Evolutionary conservation across 1,140 invertebrate species (phyloP).

Genomic region (Drosophila ananassae): DNA sequence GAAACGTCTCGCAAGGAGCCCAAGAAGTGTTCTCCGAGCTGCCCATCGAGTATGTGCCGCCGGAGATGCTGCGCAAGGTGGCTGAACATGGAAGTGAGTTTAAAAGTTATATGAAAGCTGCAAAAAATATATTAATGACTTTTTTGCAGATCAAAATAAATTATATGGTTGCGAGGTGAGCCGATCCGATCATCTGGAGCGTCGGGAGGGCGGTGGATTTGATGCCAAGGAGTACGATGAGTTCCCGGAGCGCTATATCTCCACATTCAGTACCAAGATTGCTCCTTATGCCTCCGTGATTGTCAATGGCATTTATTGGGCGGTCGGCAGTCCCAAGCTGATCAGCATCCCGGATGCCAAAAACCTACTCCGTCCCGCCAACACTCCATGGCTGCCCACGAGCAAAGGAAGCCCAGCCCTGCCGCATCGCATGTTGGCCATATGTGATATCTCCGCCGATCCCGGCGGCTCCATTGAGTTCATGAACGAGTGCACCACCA

Average conservation of each 20-base stretch:
- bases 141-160: slow-evolving; percentile 91
- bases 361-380: slow-evolving; percentile 92
- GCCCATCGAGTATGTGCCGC: slow-evolving; percentile 98
- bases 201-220: slow-evolving; percentile 95
- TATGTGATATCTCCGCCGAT: slow-evolving; percentile 99
- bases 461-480: slow-evolving; percentile 99
- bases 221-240: slow-evolving; percentile 96
- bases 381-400: slow-evolving; percentile 96
- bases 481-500: slow-evolving; percentile 99
- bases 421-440: slow-evolving; percentile 95
- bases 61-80: slow-evolving; percentile 96
- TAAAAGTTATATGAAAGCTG: not conserved
- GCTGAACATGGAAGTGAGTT: slow-evolving; percentile 96
- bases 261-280: slow-evolving; percentile 98
- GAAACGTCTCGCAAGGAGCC: slow-evolving; percentile 93
- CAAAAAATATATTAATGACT: not conserved
- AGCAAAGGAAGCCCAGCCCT: slow-evolving; percentile 93
- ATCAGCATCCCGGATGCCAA: slow-evolving; percentile 99
- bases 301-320: slow-evolving; percentile 99
- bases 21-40: slow-evolving; percentile 99
- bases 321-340: slow-evolving; percentile 96
- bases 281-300: slow-evolving; percentile 99
- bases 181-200: slow-evolving; percentile 95
- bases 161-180: slow-evolving; percentile 97
- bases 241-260: slow-evolving; percentile 96